These are phyloP conservation scores for Theonella swinhoei DNA, from an alignment of 37 sponge, comb jelly and placozoan species.

Conservation along the genomic window DNA sequence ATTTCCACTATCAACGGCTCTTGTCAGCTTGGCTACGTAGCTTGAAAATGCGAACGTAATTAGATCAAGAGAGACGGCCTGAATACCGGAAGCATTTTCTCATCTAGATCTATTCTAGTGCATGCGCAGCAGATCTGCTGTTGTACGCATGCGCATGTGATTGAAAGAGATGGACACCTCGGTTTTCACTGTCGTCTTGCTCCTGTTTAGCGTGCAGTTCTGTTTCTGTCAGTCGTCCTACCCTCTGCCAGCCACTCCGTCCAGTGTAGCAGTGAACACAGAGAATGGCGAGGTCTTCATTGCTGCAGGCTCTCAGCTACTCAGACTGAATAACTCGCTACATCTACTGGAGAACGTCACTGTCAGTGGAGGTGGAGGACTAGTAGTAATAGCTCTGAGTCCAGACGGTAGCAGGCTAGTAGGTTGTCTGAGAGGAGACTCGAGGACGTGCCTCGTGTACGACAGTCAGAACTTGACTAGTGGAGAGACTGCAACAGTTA, in stretches of 20 bases:
- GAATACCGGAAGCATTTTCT: not conserved
- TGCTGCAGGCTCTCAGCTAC: no score
- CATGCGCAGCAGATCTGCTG: not conserved
- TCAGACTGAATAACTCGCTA: slow-evolving; percentile 12
- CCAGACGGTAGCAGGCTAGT: no score
- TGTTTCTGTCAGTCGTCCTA: no score
- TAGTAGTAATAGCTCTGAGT: no score
- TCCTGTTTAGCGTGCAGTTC: no score
- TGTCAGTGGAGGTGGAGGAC: not conserved
- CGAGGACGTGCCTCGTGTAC: no score
- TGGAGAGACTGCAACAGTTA: not conserved
- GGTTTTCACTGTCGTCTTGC: no score
- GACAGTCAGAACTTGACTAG: slow-evolving; percentile 10
- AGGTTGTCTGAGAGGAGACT: no score
- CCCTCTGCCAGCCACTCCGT: not conserved
- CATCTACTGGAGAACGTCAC: slow-evolving; percentile 9
- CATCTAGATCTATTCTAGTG: not conserved
- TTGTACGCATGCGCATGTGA: no score
- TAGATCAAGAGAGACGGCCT: no score
- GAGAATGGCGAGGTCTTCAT: slow-evolving; percentile 15
- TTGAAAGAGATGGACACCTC: no score
- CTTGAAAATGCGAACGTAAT: no score
- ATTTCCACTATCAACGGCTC: not conserved
- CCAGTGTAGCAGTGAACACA: not conserved
- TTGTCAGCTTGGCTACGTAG: not conserved